Base-by-base conservation (phyloP, 2,797 vertebrate species). In the Sebastiscus albofasciatus region DNA sequence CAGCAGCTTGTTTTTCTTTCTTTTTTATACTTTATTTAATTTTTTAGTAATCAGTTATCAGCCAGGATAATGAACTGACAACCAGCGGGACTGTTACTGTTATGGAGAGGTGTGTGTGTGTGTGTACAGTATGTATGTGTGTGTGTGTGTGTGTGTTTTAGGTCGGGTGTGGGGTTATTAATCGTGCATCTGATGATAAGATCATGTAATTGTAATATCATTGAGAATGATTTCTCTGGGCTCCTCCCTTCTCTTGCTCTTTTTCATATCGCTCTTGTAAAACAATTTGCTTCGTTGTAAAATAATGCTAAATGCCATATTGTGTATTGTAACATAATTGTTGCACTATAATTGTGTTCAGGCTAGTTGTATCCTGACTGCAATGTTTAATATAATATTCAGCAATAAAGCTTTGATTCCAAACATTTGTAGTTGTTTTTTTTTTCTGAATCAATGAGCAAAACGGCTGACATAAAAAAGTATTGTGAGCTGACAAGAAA, bases 361-460 rank as follows among this genome's bases (percentile, higher is more conserved):
- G 94, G 94, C 84, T 89, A 92, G 89, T 93, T 93, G 81, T 85
- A 91, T 79, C 89, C 93, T 92, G 93, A 94, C 87, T 92, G 92
- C 94, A 94, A 93, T 93, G 89, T 95, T 94, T 92, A 91, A 92
- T 95, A 94, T 95, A 91, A 94, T 94, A 93, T 87, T 91, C 92
- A 95, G 95, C 96, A 96, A 96, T 96, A 96, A 96, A 96, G 93
- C 90, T 92, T 94, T 95, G 89, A 94, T 92, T 94, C 89, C 90
- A 94, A 75, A 90, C 74, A 64, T 67, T 18, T 82, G 31, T 5
- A 65, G 16, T 13, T 58, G 8, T n/a, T n/a, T n/a, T 71, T 39
- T 12, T n/a, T 26, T 22, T 46, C 8, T 36, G 22, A 55, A 26
- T 55, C 2, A 1, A 3, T 56, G 3, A 77, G 65, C 16, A 65